Conservation (phyloP, 2,113 vertebrate genomes). For the Carollia perspicillata region DNA sequence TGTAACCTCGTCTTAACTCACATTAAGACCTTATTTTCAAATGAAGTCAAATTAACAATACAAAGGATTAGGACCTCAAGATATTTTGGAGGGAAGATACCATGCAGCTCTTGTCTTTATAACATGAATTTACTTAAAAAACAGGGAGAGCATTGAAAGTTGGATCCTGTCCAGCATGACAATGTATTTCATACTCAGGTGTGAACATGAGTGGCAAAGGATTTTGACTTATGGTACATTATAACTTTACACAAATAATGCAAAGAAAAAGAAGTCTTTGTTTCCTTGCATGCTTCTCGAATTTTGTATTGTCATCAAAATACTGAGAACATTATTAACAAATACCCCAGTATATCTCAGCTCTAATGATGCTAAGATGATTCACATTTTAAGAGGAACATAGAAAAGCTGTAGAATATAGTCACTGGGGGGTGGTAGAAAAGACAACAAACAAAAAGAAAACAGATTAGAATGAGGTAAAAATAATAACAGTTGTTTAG, state of each 20-base stretch:
- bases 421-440: too few relatives aligned
- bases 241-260: neutral
- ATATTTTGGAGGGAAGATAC: too few relatives aligned
- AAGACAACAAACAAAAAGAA: neutral
- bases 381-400: neutral
- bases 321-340: neutral
- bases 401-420: neutral
- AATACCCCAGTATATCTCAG: neutral
- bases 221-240: neutral
- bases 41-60: neutral
- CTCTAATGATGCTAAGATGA: neutral
- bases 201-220: neutral
- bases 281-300: neutral
- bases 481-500: neutral
- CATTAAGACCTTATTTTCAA: conserved; percentile 11
- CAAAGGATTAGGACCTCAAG: neutral
- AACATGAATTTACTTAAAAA: neutral
- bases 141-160: neutral
- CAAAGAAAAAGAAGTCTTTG: neutral
- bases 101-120: neutral
- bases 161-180: neutral
- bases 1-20: neutral
- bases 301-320: neutral
- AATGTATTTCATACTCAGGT: neutral
- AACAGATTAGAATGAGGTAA: neutral